Conservation (phyloP, 2,888 invertebrate genomes). For the Xestoiulus laeticollis region DNA sequence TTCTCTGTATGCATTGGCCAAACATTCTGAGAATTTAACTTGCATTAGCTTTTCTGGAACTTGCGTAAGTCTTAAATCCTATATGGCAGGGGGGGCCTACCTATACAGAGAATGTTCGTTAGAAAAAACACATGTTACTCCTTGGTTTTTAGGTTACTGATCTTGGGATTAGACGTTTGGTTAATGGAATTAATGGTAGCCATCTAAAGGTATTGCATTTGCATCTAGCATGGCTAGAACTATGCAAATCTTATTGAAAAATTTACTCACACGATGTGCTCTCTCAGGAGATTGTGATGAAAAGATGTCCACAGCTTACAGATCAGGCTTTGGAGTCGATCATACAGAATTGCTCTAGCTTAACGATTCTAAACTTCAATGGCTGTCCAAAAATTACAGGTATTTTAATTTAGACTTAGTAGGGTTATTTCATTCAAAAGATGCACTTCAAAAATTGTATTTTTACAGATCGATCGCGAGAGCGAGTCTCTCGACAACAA, state of each 20-base stretch:
- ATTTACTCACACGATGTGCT: not conserved
- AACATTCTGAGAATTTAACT: not conserved
- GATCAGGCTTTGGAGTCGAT: not conserved
- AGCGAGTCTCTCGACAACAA: not conserved
- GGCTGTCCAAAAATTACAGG: not conserved
- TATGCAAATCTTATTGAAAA: not conserved
- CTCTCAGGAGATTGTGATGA: not conserved
- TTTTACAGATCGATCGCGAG: constrained; percentile 6
- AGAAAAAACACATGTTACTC: not conserved
- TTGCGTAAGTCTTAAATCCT: not conserved
- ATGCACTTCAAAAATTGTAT: not conserved
- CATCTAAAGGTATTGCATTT: not conserved
- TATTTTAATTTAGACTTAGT: not conserved
- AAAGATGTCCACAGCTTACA: not conserved
- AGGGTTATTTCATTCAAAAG: no score
- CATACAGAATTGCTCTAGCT: not conserved
- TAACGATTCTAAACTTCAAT: not conserved
- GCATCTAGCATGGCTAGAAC: not conserved
- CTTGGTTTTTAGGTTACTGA: not conserved
- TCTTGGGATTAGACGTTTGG: not conserved
- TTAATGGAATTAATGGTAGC: not conserved
- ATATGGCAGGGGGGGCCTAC: not conserved
- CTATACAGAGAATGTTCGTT: no score
- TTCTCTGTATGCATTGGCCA: not conserved
- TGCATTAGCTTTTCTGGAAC: not conserved